A percentile compares a stretch with the other conserved stretches of the same genome.
These are phyloP conservation scores for Akabosia matsudoensis DNA, from an alignment of 1,140 invertebrate species.

Conservation along the genomic window DNA sequence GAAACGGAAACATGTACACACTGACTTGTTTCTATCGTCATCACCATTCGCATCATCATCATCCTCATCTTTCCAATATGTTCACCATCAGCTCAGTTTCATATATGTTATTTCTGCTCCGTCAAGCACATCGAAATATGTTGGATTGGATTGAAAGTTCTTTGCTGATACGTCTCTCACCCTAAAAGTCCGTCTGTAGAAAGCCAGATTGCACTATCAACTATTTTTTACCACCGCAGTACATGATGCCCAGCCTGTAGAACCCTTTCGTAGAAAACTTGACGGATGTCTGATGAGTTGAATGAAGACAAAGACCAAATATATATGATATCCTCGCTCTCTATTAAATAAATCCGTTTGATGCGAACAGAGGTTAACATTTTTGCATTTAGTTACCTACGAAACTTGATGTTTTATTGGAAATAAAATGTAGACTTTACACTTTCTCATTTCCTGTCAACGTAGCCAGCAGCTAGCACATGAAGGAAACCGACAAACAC, in stretches of 20 bases:
- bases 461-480: not conserved
- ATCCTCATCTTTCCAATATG: not conserved
- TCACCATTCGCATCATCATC: too few relatives aligned
- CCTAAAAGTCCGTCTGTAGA: not conserved
- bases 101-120: constrained; percentile 17
- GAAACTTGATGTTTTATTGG: not conserved
- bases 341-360: not conserved
- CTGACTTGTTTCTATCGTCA: not conserved
- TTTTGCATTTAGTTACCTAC: too few relatives aligned
- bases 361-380: too few relatives aligned
- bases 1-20: not conserved
- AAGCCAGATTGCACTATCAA: not conserved
- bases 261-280: not conserved
- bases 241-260: too few relatives aligned
- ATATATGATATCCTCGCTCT: too few relatives aligned
- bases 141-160: constrained; percentile 13
- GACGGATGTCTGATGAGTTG: not conserved
- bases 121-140: constrained; percentile 15
- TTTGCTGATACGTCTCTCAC: not conserved
- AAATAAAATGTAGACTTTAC: not conserved
- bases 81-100: constrained; percentile 7
- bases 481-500: not conserved
- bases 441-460: not conserved
- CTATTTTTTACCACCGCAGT: not conserved
- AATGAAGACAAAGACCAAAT: not conserved